Evolutionary conservation across 2,888 invertebrate genomes (phyloP), one percentile per base, ranked within the genome.

Genomic region (Hesperia comma): DNA sequence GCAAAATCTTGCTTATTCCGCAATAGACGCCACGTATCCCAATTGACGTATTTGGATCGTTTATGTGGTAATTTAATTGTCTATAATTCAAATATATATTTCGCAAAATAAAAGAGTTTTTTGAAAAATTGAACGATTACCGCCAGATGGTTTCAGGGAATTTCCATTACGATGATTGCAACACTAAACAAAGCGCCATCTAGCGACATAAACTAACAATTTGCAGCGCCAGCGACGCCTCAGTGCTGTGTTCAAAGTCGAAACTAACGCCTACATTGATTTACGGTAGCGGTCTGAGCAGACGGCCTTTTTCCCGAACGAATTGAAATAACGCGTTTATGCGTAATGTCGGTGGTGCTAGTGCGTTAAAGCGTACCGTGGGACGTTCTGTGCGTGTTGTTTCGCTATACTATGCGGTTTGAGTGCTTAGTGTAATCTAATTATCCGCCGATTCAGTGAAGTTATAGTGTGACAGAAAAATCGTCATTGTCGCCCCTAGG

Each of bases 291-390:
- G 85, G 88, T 85, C 86, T 83, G 87, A 84, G 83, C 80, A 78
- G 82, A 79, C 78, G 80, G 80, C 78, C 78, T 75, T 81, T 85
- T 85, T 84, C 81, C 82, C 86, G 86, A 87, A 84, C 86, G 85
- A 89, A 79, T 84, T 83, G 77, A 85, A 87, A 81, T 83, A 84
- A 80, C 82, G 83, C 84, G 79, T 82, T 80, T 76, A 75, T 79
- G 83, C 86, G 89, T 85, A 77, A 91, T 91, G 90, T 85, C 80
- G 83, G 85, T 85, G 85, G 90, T 91, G 90, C 86, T 89, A 87
- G 91, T 91, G 91, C 84, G 80, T 82, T 89, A 82, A 88, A 83
- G 81, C 74, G 78, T 79, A 79, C 74, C 74, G 77, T 77, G 77
- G 70, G 81, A 85, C 81, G 78, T 81, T 84, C 76, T 85, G 90